Evolutionary conservation across 2,113 vertebrate species (phyloP).

Genomic region (Phrynosoma platyrhinos): DNA sequence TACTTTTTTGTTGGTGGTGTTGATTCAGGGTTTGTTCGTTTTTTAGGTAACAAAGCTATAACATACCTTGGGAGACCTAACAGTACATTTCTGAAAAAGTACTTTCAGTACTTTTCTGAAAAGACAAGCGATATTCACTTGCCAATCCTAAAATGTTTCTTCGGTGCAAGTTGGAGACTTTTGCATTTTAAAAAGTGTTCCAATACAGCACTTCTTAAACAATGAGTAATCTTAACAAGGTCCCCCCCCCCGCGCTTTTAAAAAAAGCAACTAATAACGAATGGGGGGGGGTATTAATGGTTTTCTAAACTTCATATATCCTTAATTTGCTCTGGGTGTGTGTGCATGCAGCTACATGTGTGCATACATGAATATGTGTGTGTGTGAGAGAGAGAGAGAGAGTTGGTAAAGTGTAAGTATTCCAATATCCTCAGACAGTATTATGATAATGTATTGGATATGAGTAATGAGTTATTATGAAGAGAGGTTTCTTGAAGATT

Average conservation of each 20-base stretch:
- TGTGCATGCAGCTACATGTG: neutral
- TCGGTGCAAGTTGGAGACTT: neutral
- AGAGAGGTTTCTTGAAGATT: neutral
- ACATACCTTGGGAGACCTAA: neutral
- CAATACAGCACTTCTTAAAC: neutral
- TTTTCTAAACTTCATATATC: neutral
- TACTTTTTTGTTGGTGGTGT: too few species aligned
- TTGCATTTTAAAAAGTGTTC: neutral
- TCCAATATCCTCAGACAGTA: neutral
- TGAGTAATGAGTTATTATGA: too few species aligned
- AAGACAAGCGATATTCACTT: neutral
- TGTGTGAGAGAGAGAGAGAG: neutral
- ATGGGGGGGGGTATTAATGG: too few species aligned
- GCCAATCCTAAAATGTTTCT: neutral
- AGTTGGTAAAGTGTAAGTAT: neutral
- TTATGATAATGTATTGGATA: neutral
- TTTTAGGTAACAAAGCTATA: neutral
- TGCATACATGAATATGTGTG: neutral
- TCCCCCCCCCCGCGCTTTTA: too few species aligned
- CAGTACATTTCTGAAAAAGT: too few species aligned
- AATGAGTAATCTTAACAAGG: neutral
- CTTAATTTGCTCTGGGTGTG: neutral
- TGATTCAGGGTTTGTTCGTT: too few species aligned
- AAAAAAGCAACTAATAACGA: neutral
- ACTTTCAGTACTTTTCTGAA: neutral